These are phyloP conservation scores for Strix uralensis DNA, from an alignment of 2,113 vertebrate species.

Conservation along the genomic window DNA sequence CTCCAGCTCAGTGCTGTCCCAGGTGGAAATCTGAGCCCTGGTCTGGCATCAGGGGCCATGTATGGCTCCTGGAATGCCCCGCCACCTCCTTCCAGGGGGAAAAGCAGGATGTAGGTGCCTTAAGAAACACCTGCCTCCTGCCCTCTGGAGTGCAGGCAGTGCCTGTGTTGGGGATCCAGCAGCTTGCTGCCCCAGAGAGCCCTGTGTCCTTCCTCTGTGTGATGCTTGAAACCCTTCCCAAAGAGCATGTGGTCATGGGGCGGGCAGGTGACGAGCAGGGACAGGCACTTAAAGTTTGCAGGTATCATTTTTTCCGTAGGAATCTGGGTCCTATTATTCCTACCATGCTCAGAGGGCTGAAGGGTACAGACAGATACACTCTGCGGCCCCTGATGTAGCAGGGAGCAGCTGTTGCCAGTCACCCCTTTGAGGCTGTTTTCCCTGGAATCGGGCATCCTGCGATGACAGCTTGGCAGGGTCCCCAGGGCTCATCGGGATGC, in stretches of 20 bases:
- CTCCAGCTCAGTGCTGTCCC: neutral
- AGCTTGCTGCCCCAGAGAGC: fast-evolving
- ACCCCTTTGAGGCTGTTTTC: neutral
- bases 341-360: neutral
- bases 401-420: slow-evolving; percentile 9
- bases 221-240: neutral
- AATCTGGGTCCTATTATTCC: neutral
- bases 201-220: fast-evolving
- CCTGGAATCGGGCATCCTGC: neutral
- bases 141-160: neutral
- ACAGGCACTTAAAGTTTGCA: neutral
- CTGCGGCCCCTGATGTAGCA: neutral
- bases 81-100: neutral
- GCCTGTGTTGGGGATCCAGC: fast-evolving
- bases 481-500: neutral
- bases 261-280: neutral
- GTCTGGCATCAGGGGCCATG: neutral
- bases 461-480: neutral
- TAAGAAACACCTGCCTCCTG: neutral
- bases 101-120: neutral
- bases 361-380: fast-evolving
- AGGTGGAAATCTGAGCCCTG: neutral
- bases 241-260: fast-evolving
- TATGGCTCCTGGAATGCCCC: fast-evolving
- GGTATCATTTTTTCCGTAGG: neutral